Conservation (phyloP, 2,113 vertebrate species). For the Phaethon lepturus region DNA sequence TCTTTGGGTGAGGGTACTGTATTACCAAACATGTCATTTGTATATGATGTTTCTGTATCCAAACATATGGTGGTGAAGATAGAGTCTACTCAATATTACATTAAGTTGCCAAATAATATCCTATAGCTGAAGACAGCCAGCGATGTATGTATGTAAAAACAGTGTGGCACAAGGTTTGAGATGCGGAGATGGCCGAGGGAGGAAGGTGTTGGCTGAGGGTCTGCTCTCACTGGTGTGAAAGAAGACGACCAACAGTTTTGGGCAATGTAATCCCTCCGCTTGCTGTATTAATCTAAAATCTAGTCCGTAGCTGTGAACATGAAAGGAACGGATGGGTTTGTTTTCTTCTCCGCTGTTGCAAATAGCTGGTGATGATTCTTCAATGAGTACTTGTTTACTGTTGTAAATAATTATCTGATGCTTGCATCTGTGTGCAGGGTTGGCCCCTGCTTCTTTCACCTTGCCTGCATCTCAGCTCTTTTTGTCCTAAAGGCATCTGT, state of each 20-base stretch:
- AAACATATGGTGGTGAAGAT: not conserved
- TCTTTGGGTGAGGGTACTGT: not conserved
- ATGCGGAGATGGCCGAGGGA: not conserved
- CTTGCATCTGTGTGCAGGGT: not conserved
- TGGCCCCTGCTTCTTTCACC: slow-evolving; percentile 11
- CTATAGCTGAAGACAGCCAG: not conserved
- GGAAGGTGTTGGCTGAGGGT: not conserved
- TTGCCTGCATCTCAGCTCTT: not conserved
- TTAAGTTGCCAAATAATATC: not conserved
- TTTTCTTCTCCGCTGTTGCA: not conserved
- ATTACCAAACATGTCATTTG: not conserved
- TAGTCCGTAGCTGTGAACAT: rapidly evolving
- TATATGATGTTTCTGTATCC: not conserved
- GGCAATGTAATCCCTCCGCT: not conserved
- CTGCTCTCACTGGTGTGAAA: not conserved
- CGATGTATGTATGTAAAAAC: not conserved
- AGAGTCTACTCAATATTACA: not conserved
- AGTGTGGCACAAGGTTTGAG: not conserved
- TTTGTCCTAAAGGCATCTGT: slow-evolving; percentile 37
- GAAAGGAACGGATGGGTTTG: not conserved
- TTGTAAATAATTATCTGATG: slow-evolving; percentile 5
- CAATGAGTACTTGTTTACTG: slow-evolving; percentile 3
- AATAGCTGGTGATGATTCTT: slow-evolving; percentile 1
- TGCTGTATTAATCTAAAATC: not conserved
- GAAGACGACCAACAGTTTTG: not conserved